Percentiles rank a stretch among this genome's conserved stretches.
phyloP scores from a whole-genome alignment of 2,113 vertebrate genomes.

The Diadophis punctatus region DNA sequence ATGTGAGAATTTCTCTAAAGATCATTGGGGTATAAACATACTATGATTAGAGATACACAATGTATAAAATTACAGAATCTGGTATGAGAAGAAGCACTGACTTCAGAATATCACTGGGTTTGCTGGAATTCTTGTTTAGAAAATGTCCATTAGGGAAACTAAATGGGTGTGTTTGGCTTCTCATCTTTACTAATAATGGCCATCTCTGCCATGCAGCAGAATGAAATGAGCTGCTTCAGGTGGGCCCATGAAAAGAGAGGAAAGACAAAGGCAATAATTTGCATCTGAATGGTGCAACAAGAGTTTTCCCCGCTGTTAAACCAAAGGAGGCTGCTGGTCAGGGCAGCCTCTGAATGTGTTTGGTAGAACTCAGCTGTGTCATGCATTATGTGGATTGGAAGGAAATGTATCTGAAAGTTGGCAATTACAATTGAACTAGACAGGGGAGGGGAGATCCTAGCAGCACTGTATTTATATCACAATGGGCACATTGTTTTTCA shows the following conservation, averaged over 20 bases:
- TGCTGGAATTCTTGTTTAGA: neutral
- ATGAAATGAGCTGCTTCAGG: neutral
- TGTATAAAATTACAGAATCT: neutral
- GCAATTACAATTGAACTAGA: neutral
- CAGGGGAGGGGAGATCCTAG: fast-evolving
- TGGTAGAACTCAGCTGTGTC: neutral
- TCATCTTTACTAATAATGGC: neutral
- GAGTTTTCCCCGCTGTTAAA: neutral
- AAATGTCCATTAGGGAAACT: neutral
- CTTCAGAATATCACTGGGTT: neutral
- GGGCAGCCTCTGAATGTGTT: neutral
- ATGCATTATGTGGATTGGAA: neutral
- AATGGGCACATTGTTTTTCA: neutral
- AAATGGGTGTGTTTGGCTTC: neutral
- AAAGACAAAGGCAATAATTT: neutral
- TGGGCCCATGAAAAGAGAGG: too few species aligned
- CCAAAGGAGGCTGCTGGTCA: neutral
- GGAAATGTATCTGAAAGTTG: neutral
- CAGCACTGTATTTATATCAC: neutral
- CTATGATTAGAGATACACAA: neutral
- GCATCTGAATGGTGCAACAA: neutral
- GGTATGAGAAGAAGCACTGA: neutral
- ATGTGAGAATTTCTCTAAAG: neutral
- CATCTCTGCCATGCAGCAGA: neutral
- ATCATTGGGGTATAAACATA: neutral